Conservation (phyloP, 2,113 vertebrate genomes). For the Caloenas nicobarica region DNA sequence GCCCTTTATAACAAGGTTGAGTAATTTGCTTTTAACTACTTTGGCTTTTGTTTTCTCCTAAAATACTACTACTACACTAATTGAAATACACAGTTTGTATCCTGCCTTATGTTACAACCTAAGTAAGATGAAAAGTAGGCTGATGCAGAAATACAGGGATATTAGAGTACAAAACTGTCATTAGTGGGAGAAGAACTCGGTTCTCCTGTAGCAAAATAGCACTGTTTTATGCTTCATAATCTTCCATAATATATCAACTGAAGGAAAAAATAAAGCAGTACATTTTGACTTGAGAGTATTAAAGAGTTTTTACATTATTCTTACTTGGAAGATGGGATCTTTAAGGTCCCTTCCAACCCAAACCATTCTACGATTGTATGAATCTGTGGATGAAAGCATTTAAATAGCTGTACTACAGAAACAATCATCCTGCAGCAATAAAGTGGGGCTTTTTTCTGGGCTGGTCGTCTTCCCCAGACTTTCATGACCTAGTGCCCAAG, state of each 20-base stretch:
- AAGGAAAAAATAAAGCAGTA: slow-evolving; percentile 13
- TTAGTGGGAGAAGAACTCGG: background rate
- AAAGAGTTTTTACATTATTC: background rate
- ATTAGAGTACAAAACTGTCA: background rate
- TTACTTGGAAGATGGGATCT: background rate
- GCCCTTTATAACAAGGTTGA: background rate
- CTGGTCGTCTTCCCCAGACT: background rate
- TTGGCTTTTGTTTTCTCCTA: slow-evolving; percentile 6
- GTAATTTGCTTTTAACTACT: slow-evolving; percentile 12
- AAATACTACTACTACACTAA: slow-evolving; percentile 13
- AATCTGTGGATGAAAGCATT: background rate
- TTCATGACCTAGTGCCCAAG: background rate
- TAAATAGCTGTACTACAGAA: background rate
- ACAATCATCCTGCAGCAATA: background rate
- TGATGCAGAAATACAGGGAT: background rate
- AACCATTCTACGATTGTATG: no score
- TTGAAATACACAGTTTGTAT: slow-evolving; percentile 12
- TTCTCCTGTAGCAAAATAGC: background rate
- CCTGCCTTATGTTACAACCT: background rate
- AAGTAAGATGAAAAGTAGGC: background rate
- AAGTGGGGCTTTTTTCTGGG: background rate
- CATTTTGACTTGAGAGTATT: background rate
- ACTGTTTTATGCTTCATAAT: background rate
- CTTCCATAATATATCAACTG: background rate
- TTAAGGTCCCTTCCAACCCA: no score